These are phyloP conservation scores for Dascillus cervinus DNA, from an alignment of 2,888 invertebrate genomes.

Conservation along the genomic window DNA sequence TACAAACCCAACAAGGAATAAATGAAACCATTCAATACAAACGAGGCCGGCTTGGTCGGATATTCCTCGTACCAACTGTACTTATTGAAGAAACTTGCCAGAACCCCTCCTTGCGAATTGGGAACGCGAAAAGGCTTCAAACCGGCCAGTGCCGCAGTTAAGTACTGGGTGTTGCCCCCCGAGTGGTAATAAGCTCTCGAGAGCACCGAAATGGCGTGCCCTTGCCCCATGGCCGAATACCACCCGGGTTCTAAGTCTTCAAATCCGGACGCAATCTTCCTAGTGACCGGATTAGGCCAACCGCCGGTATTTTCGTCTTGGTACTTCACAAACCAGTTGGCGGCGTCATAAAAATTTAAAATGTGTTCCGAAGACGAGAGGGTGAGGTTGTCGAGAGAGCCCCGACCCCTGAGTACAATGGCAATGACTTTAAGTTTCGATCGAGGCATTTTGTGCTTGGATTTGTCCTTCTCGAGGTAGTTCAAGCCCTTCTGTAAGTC, in stretches of 20 bases:
- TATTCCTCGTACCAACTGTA: constrained; percentile 98
- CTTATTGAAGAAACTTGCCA: constrained; percentile 76
- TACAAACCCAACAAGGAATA: constrained; percentile 94
- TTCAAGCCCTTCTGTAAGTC: constrained; percentile 87
- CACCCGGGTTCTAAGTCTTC: constrained; percentile 43
- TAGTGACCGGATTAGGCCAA: constrained; percentile 81
- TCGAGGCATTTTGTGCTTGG: constrained; percentile 60
- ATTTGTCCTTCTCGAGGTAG: constrained; percentile 57
- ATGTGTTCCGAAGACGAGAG: constrained; percentile 78
- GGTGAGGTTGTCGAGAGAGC: constrained; percentile 46
- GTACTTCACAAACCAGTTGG: constrained; percentile 83
- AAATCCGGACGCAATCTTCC: constrained; percentile 67
- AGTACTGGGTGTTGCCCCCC: constrained; percentile 63
- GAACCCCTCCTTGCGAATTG: constrained; percentile 71
- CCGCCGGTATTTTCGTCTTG: constrained; percentile 84
- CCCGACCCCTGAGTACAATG: constrained; percentile 42
- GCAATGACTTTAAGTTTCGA: constrained; percentile 64
- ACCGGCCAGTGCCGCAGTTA: constrained; percentile 75
- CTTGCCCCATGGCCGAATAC: constrained; percentile 98
- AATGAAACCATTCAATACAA: constrained; percentile 97
- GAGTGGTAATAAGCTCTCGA: constrained; percentile 84
- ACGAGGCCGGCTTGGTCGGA: constrained; percentile 89
- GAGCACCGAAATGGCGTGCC: constrained; percentile 92
- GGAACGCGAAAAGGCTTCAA: constrained; percentile 69
- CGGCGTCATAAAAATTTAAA: constrained; percentile 86